phyloP scores from a whole-genome alignment of 2,113 vertebrate genomes.

The Apodemus speciosus region DNA sequence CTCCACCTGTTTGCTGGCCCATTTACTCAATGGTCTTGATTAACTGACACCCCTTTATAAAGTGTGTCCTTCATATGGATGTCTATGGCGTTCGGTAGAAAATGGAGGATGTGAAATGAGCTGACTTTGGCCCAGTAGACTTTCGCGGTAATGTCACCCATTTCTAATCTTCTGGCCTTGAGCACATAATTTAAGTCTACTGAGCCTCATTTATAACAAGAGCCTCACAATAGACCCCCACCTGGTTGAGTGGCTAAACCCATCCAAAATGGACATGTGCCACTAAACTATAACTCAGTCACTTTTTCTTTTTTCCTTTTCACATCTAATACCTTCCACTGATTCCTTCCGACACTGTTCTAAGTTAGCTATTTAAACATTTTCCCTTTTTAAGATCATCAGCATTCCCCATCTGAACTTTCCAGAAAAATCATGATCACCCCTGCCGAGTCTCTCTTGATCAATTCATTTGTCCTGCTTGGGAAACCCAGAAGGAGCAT shows the following conservation, averaged over 20 bases:
- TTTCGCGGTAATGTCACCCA: neutral
- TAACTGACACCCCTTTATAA: neutral
- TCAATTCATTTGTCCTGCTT: neutral
- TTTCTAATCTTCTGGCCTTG: neutral
- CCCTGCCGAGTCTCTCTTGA: neutral
- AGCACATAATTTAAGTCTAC: slow-evolving; percentile 22
- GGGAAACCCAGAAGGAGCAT: neutral
- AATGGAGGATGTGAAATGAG: neutral
- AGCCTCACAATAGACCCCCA: neutral
- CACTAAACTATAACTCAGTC: neutral
- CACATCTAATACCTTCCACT: neutral
- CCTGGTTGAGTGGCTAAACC: neutral
- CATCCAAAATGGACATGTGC: neutral
- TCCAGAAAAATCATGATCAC: slow-evolving; percentile 14
- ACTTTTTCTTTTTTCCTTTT: neutral
- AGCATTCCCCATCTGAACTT: neutral
- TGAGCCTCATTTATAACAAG: neutral
- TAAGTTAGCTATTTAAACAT: neutral
- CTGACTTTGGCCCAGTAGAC: neutral
- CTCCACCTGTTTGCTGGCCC: neutral
- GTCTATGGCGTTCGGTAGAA: neutral
- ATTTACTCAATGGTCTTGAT: neutral
- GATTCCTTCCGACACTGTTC: neutral
- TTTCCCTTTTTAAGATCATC: neutral
- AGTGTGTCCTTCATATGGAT: neutral